These are phyloP conservation scores for Syndactyla subalaris DNA, from an alignment of 2,797 vertebrate species.

Conservation along the genomic window DNA sequence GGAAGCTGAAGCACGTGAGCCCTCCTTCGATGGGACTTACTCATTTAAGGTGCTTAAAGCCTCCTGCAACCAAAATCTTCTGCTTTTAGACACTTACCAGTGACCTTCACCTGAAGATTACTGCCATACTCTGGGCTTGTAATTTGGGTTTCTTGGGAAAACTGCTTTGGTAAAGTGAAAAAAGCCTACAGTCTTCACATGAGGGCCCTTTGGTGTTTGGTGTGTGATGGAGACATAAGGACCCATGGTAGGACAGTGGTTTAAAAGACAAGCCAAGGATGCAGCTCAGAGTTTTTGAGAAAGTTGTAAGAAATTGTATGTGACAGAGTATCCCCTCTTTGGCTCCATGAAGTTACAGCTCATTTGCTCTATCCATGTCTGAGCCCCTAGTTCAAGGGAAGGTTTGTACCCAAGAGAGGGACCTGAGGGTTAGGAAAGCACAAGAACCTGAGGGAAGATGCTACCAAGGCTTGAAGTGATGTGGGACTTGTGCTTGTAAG, in stretches of 20 bases:
- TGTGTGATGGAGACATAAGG: not conserved
- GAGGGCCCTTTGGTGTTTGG: not conserved
- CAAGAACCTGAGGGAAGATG: not conserved
- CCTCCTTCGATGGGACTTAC: not conserved
- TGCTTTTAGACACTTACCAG: not conserved
- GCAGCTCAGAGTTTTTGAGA: not conserved
- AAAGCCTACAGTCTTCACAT: not conserved
- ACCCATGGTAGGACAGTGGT: rapidly evolving
- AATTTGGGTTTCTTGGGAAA: not conserved
- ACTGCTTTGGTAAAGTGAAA: not conserved
- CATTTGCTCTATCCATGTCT: not conserved
- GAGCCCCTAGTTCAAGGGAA: not conserved
- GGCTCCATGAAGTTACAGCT: not conserved
- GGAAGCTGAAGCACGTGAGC: not conserved
- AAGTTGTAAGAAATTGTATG: not conserved
- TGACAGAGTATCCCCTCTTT: not conserved
- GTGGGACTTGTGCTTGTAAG: not conserved
- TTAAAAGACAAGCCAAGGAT: not conserved
- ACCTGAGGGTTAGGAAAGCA: not conserved
- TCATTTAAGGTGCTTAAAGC: not conserved
- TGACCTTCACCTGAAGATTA: not conserved
- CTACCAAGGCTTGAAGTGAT: rapidly evolving
- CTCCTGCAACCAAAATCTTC: not conserved
- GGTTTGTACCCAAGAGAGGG: not conserved
- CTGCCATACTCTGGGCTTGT: not conserved